Base-by-base conservation (phyloP, 2,888 invertebrate species). In the Macroteleia sp. region DNA sequence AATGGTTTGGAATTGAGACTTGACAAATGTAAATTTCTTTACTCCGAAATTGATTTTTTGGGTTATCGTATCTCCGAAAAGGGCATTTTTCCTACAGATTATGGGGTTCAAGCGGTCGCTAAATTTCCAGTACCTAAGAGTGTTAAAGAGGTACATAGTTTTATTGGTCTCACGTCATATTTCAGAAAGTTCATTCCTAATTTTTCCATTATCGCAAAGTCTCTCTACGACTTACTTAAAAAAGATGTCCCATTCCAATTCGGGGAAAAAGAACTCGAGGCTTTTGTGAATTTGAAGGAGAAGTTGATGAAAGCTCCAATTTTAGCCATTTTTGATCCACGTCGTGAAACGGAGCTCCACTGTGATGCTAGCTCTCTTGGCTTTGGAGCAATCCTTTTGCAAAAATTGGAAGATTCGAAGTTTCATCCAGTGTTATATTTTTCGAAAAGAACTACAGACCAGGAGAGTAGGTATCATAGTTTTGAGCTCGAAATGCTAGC, bases 401-500 rank as follows among this genome's bases (percentile, higher is more conserved):
- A 66, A n/a, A 42, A 19, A 4, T n/a, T 17, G 1, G 14, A 8
- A 5, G 54, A 66, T 30, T 0, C 1, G 0, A 66, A 54, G 8
- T 44, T 42, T 0, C 52, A 66, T 9, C 66, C 54, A 1, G 36
- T 66, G 0, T 66, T 66, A 17, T 66, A 66, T 20, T 66, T 54
- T 25, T 66, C 54, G 0, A 39, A 62, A 14, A 14, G 50, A 1
- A 19, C 66, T 1, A 44, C 52, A 1, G 66, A 17, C 10, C 2
- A 16, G 0, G 62, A 62, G 17, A 41, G 50, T 6, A 19, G 9
- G 1, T 64, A 64, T 9, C 64, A 64, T 9, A 64, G 64, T 32
- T 64, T 64, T 17, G 52, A 64, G 12, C n/a, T 64, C 14, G 64
- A 64, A 28, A 64, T 22, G 22, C 14, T 62, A 3, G 50, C 50